A percentile compares a stretch with the other conserved stretches of the same genome.
These are phyloP conservation scores for Thunnus thynnus DNA, from an alignment of 2,113 vertebrate genomes.

Conservation along the genomic window DNA sequence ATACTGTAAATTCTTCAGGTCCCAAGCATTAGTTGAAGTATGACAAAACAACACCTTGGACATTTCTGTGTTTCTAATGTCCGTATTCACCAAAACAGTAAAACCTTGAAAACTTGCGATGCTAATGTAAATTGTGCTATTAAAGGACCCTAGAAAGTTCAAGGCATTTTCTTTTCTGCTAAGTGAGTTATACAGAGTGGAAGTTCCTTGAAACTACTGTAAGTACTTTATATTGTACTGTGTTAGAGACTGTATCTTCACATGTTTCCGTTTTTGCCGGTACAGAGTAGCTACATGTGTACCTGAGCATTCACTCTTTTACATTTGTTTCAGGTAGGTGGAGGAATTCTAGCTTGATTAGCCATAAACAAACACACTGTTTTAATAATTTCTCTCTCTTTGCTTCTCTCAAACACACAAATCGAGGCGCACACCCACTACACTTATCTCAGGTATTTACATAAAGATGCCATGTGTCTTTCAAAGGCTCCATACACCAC, in stretches of 20 bases:
- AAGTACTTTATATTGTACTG: background rate
- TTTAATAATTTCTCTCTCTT: background rate
- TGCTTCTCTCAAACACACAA: background rate
- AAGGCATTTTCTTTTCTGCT: background rate
- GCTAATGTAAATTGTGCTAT: background rate
- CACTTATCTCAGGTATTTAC: constrained; percentile 1
- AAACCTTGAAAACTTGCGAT: background rate
- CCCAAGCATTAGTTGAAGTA: background rate
- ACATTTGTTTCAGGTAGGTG: background rate
- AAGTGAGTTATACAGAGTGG: background rate
- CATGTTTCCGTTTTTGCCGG: background rate
- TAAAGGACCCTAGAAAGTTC: background rate
- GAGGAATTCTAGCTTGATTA: constrained; percentile 1
- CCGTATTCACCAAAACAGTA: background rate
- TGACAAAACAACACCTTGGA: background rate
- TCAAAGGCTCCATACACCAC: background rate
- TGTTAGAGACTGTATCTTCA: background rate
- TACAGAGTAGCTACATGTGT: background rate
- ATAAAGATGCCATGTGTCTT: constrained; percentile 11
- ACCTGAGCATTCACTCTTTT: background rate
- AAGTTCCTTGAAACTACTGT: background rate
- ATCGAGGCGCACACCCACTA: background rate
- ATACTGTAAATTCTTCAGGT: background rate
- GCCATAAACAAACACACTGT: background rate
- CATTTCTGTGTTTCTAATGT: background rate